Evolutionary conservation across 1,140 invertebrate species (phyloP).

Genomic region (Lerema accius): DNA sequence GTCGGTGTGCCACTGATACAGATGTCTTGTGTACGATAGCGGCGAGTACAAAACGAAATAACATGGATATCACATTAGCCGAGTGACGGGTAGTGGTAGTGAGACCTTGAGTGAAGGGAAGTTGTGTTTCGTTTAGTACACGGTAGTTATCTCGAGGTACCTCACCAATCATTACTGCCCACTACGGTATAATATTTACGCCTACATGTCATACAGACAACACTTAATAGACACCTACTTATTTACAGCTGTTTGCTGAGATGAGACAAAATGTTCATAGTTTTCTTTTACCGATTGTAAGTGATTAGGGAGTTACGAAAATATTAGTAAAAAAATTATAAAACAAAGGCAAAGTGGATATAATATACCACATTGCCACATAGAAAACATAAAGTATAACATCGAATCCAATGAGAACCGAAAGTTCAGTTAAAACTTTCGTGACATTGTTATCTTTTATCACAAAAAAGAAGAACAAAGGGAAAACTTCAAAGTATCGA

Average conservation of each 20-base stretch:
- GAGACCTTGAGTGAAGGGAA: constrained; percentile 50
- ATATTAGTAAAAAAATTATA: too few relatives aligned
- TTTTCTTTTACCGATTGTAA: too few relatives aligned
- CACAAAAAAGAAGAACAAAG: constrained; percentile 57
- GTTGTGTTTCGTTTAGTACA: constrained; percentile 43
- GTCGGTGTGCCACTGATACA: constrained; percentile 76
- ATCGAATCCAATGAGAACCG: constrained; percentile 12
- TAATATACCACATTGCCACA: background rate
- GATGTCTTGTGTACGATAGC: constrained; percentile 73
- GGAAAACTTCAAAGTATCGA: constrained; percentile 60
- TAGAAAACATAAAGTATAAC: background rate
- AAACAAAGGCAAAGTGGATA: too few relatives aligned
- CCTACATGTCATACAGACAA: constrained; percentile 1
- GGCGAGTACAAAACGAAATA: constrained; percentile 66
- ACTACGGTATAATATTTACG: constrained; percentile 12
- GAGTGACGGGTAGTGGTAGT: constrained; percentile 56
- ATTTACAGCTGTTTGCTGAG: background rate
- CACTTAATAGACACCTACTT: background rate
- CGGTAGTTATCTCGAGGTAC: constrained; percentile 22
- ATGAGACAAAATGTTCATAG: too few relatives aligned
- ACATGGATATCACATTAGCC: constrained; percentile 79
- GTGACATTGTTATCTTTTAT: constrained; percentile 70
- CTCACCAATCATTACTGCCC: constrained; percentile 21
- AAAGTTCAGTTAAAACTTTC: constrained; percentile 51
- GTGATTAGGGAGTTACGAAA: too few relatives aligned